Evolutionary conservation across 2,113 vertebrate genomes (phyloP), one percentile per base, ranked within the genome.

Genomic region (Coptodon bakossiorum): DNA sequence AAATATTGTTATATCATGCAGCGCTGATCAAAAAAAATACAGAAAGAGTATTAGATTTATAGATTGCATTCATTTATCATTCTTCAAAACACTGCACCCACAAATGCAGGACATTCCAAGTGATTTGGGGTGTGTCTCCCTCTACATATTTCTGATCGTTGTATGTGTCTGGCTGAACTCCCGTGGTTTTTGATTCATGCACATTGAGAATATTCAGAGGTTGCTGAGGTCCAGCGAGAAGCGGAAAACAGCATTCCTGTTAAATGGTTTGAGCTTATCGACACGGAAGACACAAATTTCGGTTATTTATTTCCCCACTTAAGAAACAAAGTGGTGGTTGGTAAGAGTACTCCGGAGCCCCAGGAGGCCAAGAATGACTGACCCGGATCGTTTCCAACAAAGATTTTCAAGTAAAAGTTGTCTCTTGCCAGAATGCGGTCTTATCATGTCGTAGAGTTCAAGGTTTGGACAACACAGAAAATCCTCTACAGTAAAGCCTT

Each of bases 141-240:
- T 82, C 36, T 85, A 56, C 36, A 17, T 86, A 88, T 86, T 91
- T 88, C 66, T 63, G 84, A 81, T 86, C 63, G 53, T 86, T 85
- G 79, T 73, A 38, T 22, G 59, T 73, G 24, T 86, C 83, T 91
- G 90, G 80, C 86, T 86, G 56, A 68, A 61, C 45, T 61, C 36
- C 16, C 0, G 68, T 52, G 85, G 86, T 86, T 92, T 90, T 79
- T 8, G 8, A 59, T 57, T 90, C 50, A 85, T 86, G 85, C 53
- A 24, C 81, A 61, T 61, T 48, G 52, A 38, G 56, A 76, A 78
- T 80, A 68, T 29, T 54, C 66, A 57, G 83, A 81, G 38, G 16
- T 79, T 3, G 31, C 54, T 61, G 63, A 24, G 81, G 50, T 89
- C 84, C 11, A n/a, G 45, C 38, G 54, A 86, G 80, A 84, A 81